phyloP scores from a whole-genome alignment of 1,140 invertebrate species.

The Sitophilus oryzae region DNA sequence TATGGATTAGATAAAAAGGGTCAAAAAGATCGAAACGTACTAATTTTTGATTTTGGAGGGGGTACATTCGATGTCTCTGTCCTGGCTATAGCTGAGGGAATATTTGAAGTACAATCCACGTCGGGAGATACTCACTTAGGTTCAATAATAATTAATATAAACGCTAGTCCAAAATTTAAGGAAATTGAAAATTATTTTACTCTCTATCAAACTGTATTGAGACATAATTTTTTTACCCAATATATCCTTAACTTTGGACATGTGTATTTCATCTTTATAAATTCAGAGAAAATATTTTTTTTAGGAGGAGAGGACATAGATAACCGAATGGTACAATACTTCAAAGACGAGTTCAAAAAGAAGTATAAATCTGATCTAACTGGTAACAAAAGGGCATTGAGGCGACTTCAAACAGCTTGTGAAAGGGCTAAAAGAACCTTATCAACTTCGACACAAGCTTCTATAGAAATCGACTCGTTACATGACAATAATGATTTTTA shows the following conservation, averaged over 20 bases:
- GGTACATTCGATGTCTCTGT: slow-evolving; percentile 65
- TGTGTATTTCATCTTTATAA: background rate
- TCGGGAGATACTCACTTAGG: slow-evolving; percentile 59
- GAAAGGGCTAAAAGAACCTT: slow-evolving; percentile 77
- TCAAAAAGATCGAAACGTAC: slow-evolving; percentile 53
- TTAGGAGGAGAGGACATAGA: slow-evolving; percentile 74
- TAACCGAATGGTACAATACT: slow-evolving; percentile 76
- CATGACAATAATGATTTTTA: slow-evolving; percentile 68
- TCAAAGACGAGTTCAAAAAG: slow-evolving; percentile 51
- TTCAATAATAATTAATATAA: too few relatives aligned
- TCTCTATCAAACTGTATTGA: background rate
- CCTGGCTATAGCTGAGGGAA: slow-evolving; percentile 60
- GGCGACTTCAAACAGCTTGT: slow-evolving; percentile 55
- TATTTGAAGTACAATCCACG: slow-evolving; percentile 54
- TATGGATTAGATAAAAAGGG: slow-evolving; percentile 59
- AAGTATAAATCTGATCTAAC: slow-evolving; percentile 42
- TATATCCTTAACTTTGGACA: background rate
- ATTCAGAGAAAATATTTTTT: slow-evolving; percentile 9
- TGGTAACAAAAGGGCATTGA: slow-evolving; percentile 42
- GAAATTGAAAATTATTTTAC: background rate
- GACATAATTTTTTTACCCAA: background rate
- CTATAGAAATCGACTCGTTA: slow-evolving; percentile 66
- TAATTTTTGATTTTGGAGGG: slow-evolving; percentile 54
- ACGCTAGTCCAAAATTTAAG: too few relatives aligned
- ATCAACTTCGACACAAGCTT: slow-evolving; percentile 65